These are phyloP conservation scores for Gymnothorax javanicus DNA, from an alignment of 2,797 vertebrate genomes.

Conservation along the genomic window DNA sequence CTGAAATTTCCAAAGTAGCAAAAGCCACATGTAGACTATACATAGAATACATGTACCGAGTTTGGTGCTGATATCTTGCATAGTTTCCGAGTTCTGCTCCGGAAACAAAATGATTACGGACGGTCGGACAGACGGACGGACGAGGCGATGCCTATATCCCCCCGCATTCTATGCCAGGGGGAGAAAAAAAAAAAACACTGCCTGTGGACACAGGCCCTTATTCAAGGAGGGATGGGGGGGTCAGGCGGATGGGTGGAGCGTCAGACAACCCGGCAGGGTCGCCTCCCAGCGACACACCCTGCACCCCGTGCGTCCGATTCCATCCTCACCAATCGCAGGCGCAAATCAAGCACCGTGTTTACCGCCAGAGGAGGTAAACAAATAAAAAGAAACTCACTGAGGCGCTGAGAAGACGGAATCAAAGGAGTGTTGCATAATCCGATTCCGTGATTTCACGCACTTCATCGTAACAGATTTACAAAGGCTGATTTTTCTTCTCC, in stretches of 20 bases:
- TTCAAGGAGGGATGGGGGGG: neutral
- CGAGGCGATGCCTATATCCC: too few species aligned
- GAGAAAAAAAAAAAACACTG: too few species aligned
- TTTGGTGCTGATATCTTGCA: too few species aligned
- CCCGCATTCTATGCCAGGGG: too few species aligned
- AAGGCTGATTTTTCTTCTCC: conserved; percentile 63
- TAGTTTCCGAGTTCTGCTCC: too few species aligned
- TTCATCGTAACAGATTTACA: conserved; percentile 70
- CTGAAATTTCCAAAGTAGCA: too few species aligned
- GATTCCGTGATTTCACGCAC: conserved; percentile 72
- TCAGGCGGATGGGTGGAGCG: neutral
- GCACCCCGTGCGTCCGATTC: neutral
- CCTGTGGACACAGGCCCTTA: too few species aligned
- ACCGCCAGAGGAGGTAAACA: conserved; percentile 18
- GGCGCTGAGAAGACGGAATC: conserved; percentile 57
- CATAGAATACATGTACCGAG: too few species aligned
- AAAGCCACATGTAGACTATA: too few species aligned
- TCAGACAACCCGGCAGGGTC: neutral
- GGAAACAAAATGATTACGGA: too few species aligned
- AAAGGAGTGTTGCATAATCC: conserved; percentile 76
- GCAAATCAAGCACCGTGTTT: conserved; percentile 29
- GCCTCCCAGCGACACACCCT: neutral
- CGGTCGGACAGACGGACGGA: too few species aligned
- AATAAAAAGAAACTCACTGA: conserved; percentile 59
- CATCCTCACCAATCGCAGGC: neutral